Percentiles rank a stretch among this genome's conserved stretches.
These are phyloP conservation scores for Excalfactoria chinensis DNA, from an alignment of 2,113 vertebrate species.

Conservation along the genomic window DNA sequence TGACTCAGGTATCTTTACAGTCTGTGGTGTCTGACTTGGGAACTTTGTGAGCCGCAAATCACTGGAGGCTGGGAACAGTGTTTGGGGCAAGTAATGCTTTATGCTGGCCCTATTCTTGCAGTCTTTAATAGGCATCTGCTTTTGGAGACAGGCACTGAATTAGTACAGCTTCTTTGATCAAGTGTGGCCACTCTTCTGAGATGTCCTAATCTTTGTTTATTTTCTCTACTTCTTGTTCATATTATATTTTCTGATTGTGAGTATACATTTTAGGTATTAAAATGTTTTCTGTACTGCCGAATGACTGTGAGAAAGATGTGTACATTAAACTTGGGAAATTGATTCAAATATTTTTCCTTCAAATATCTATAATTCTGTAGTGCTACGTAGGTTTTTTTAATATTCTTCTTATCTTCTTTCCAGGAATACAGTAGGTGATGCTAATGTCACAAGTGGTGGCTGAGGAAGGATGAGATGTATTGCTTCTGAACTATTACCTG, in stretches of 20 bases:
- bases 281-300: neutral
- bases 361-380: neutral
- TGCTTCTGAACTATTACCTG: neutral
- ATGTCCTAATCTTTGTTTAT: neutral
- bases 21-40: accelerated
- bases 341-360: neutral
- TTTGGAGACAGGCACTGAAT: neutral
- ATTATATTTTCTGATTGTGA: neutral
- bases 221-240: neutral
- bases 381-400: neutral
- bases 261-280: neutral
- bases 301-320: neutral
- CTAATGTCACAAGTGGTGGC: neutral
- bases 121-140: neutral
- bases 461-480: accelerated
- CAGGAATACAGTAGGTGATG: neutral
- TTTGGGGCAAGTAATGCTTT: neutral
- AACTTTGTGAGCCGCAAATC: neutral
- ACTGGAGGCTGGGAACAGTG: neutral
- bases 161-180: neutral
- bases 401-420: neutral
- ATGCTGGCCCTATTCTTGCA: neutral
- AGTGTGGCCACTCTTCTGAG: neutral
- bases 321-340: neutral
- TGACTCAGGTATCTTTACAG: neutral